Evolutionary conservation across 1,140 invertebrate species (phyloP).

Genomic region (Choristoneura fumiferana): DNA sequence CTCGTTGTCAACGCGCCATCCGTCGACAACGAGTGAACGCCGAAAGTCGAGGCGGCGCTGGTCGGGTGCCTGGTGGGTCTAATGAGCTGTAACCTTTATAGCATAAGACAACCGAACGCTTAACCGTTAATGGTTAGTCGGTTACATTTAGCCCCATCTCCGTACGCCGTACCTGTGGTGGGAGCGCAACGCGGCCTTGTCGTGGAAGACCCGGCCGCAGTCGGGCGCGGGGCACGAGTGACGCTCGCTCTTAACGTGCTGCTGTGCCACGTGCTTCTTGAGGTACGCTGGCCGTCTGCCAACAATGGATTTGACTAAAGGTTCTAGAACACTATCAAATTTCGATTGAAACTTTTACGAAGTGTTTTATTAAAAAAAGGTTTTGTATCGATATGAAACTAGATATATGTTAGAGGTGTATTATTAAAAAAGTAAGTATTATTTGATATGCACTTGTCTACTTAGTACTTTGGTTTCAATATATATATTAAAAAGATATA

Average conservation of each 20-base stretch:
- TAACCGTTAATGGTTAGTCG: too few species aligned
- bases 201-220: constrained; percentile 42
- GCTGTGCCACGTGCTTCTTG: constrained; percentile 43
- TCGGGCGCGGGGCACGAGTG: constrained; percentile 43
- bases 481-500: neutral
- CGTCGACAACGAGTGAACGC: too few species aligned
- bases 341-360: neutral
- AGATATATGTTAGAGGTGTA: too few species aligned
- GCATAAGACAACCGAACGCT: too few species aligned
- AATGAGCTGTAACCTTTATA: neutral
- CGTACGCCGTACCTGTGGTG: constrained; percentile 39
- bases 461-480: neutral
- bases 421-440: too few species aligned
- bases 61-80: neutral
- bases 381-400: too few species aligned
- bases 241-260: constrained; percentile 34
- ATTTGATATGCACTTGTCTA: too few species aligned
- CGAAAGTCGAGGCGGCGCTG: neutral
- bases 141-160: too few species aligned
- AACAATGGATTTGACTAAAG: too few species aligned
- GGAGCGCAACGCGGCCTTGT: constrained; percentile 39
- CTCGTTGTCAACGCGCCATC: too few species aligned
- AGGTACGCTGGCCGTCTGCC: constrained; percentile 43
- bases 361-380: neutral
- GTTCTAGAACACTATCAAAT: too few species aligned